phyloP scores from a whole-genome alignment of 2,888 invertebrate species.

The Chrysopilus asiliformis region DNA sequence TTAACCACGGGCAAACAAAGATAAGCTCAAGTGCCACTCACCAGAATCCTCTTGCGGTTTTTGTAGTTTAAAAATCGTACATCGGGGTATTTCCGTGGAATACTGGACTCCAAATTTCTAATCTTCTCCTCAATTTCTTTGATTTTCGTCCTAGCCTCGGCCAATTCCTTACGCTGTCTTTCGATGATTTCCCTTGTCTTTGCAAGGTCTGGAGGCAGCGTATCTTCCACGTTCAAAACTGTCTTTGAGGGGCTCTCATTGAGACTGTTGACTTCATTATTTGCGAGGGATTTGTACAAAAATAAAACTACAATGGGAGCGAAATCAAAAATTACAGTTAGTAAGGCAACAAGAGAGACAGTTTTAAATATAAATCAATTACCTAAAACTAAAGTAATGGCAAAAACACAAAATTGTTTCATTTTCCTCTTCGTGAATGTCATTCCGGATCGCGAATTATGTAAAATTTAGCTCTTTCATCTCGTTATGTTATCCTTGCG shows the following conservation, averaged over 20 bases:
- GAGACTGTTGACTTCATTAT: conserved; percentile 14
- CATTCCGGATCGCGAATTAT: too few relatives aligned
- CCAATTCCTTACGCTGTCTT: conserved; percentile 34
- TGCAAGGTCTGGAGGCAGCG: conserved; percentile 16
- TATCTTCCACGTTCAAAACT: conserved; percentile 9
- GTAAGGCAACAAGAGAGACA: too few relatives aligned
- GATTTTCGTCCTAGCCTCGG: conserved; percentile 50
- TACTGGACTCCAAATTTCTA: conserved; percentile 52
- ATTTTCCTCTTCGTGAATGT: conserved; percentile 23
- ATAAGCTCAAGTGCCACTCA: conserved; percentile 33
- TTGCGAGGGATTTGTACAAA: conserved; percentile 15
- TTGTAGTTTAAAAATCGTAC: conserved; percentile 87
- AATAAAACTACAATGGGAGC: conserved; percentile 12
- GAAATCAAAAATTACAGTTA: conserved; percentile 4
- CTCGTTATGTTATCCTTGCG: too few relatives aligned
- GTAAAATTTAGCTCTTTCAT: too few relatives aligned
- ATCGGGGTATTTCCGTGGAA: conserved; percentile 75
- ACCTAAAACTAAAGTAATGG: conserved; percentile 16
- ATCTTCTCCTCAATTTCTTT: conserved; percentile 59
- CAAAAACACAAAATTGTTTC: conserved; percentile 21
- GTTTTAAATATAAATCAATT: too few relatives aligned
- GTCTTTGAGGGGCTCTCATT: conserved; percentile 1
- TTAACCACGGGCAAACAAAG: background rate
- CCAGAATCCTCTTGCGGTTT: conserved; percentile 81
- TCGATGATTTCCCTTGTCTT: conserved; percentile 4